Evolutionary conservation across 2,888 invertebrate genomes (phyloP).

Genomic region (Ophion costatus): DNA sequence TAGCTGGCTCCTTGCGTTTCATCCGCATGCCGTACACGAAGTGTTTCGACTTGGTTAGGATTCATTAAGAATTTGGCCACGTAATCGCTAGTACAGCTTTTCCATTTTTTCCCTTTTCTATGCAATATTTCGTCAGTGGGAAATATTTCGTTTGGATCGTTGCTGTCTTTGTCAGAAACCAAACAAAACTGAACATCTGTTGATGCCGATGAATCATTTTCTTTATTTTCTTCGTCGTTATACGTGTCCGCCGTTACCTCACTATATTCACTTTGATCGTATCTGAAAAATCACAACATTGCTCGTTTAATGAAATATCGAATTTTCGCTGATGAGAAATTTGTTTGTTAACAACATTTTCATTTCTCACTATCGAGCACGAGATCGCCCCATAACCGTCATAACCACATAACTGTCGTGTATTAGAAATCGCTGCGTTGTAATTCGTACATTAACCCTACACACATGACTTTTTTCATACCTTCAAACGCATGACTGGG

Average conservation of each 20-base stretch:
- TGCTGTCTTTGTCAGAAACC: constrained; percentile 25
- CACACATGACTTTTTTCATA: no score
- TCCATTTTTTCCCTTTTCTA: constrained; percentile 25
- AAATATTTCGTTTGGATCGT: constrained; percentile 29
- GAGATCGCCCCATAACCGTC: constrained; percentile 15
- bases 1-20: constrained; percentile 32
- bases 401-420: constrained; percentile 2
- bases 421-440: constrained; percentile 22
- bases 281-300: constrained; percentile 36
- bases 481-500: no score
- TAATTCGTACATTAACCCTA: constrained; percentile 16
- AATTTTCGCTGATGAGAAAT: constrained; percentile 24
- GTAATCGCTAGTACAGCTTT: constrained; percentile 14
- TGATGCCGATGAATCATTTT: constrained; percentile 29
- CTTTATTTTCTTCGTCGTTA: constrained; percentile 6
- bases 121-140: constrained; percentile 23
- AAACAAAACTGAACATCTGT: constrained; percentile 18
- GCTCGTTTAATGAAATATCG: constrained; percentile 31
- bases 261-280: constrained; percentile 26
- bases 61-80: constrained; percentile 29
- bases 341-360: constrained; percentile 22
- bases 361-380: constrained; percentile 20
- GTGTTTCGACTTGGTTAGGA: constrained; percentile 27
- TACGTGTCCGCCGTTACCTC: constrained; percentile 6
- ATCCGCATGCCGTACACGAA: constrained; percentile 34